A percentile compares a stretch with the other conserved stretches of the same genome.
phyloP scores from a whole-genome alignment of 1,140 invertebrate species.

The Calliphora vicina region DNA sequence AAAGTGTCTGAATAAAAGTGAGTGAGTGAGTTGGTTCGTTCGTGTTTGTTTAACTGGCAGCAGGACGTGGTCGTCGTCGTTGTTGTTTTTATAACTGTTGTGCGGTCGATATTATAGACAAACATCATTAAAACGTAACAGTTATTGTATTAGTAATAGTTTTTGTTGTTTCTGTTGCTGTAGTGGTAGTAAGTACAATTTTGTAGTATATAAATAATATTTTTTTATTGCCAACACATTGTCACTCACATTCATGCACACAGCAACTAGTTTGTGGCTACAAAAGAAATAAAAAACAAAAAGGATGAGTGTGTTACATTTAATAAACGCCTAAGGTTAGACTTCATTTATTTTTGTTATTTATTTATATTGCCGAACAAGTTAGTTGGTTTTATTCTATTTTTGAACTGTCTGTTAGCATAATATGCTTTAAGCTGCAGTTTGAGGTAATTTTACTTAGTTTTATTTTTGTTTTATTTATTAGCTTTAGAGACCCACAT shows the following conservation, averaged over 20 bases:
- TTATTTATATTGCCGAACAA: not conserved
- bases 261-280: no score
- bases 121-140: slow-evolving; percentile 4
- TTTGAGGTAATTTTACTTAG: not conserved
- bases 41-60: not conserved
- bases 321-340: not conserved
- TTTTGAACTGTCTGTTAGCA: not conserved
- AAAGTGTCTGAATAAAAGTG: not conserved
- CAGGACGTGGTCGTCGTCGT: no score
- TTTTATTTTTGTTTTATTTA: not conserved
- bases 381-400: not conserved
- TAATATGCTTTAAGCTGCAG: no score
- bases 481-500: not conserved
- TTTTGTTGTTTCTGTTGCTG: not conserved
- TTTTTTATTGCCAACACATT: no score
- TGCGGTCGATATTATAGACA: slow-evolving; percentile 11
- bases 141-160: not conserved
- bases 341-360: not conserved
- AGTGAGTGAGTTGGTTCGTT: not conserved
- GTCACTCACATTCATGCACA: no score
- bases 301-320: not conserved
- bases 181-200: no score
- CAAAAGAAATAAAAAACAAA: no score
- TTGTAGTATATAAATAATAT: no score
- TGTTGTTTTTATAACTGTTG: not conserved